Evolutionary conservation across 2,113 vertebrate genomes (phyloP).

Genomic region (Chionomys nivalis): DNA sequence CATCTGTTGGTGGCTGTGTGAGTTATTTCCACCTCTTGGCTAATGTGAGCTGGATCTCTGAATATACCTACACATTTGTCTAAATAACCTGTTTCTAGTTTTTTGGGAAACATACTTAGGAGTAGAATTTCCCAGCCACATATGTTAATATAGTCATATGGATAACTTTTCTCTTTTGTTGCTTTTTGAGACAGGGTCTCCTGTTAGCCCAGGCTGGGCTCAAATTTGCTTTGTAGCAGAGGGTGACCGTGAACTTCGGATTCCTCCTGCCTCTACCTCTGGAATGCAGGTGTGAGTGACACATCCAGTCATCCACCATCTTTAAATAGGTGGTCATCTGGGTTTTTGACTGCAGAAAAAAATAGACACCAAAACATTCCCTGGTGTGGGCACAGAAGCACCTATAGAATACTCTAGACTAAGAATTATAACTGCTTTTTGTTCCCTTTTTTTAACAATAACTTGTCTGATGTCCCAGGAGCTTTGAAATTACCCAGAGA

Average conservation of each 20-base stretch:
- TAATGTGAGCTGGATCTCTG: background rate
- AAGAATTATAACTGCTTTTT: background rate
- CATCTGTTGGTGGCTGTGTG: background rate
- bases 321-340: background rate
- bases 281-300: background rate
- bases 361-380: background rate
- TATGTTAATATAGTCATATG: background rate
- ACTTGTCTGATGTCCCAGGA: background rate
- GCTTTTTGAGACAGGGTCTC: background rate
- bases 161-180: background rate
- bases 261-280: background rate
- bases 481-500: slow-evolving; percentile 11
- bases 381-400: background rate
- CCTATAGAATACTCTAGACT: background rate
- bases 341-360: background rate
- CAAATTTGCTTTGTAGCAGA: background rate
- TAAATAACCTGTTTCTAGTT: background rate
- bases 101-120: background rate
- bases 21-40: background rate
- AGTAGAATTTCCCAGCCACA: background rate
- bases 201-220: background rate
- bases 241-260: background rate
- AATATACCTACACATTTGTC: background rate
- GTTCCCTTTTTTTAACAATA: slow-evolving; percentile 9
- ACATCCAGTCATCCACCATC: background rate